Percentiles rank a stretch among this genome's conserved stretches.
Conservation (phyloP, 2,888 invertebrate genomes). For the Tigriopus californicus region DNA sequence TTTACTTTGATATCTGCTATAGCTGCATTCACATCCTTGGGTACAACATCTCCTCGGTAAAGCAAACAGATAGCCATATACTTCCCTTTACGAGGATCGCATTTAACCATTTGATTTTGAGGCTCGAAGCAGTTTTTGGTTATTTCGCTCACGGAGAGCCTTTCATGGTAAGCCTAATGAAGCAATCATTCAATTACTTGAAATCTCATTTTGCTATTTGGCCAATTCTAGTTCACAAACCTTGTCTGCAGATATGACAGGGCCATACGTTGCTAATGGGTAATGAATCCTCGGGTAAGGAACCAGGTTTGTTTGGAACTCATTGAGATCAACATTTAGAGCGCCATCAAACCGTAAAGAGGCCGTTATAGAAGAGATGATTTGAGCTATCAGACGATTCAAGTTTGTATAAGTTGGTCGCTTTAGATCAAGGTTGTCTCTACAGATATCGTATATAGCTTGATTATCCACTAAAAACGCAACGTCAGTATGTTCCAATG, state of each 20-base stretch:
- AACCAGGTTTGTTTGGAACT: conserved; percentile 21
- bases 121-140: conserved; percentile 31
- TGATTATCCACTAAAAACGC: conserved; percentile 35
- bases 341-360: conserved; percentile 28
- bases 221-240: not conserved
- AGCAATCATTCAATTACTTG: no score
- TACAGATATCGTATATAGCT: conserved; percentile 58
- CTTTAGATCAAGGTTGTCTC: conserved; percentile 51
- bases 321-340: conserved; percentile 20
- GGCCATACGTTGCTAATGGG: conserved; percentile 40
- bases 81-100: conserved; percentile 19
- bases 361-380: conserved; percentile 33
- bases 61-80: conserved; percentile 34
- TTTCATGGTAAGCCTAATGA: conserved; percentile 27
- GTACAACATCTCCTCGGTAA: conserved; percentile 34
- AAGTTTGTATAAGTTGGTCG: conserved; percentile 65
- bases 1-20: conserved; percentile 31
- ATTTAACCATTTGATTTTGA: conserved; percentile 30
- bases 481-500: conserved; percentile 33
- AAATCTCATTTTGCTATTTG: no score
- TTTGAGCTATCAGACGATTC: conserved; percentile 52
- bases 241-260: conserved; percentile 30
- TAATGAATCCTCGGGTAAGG: conserved; percentile 35
- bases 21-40: conserved; percentile 29
- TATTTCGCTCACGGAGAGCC: conserved; percentile 28